These are phyloP conservation scores for Horisme vitalbata DNA, from an alignment of 2,888 invertebrate species.

Conservation along the genomic window DNA sequence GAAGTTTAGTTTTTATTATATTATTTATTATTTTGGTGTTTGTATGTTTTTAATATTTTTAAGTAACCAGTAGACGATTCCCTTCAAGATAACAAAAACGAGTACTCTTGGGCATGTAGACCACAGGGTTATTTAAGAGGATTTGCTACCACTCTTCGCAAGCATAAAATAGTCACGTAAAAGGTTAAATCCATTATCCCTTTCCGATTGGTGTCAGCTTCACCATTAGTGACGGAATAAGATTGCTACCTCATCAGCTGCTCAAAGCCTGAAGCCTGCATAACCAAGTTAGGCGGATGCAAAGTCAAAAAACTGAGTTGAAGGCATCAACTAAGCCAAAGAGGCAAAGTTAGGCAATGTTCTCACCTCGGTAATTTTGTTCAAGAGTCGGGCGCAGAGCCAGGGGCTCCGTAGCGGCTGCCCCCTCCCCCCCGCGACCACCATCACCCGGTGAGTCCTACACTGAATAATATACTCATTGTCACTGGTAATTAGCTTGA, in stretches of 20 bases:
- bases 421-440: conserved; percentile 50
- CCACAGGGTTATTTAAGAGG: too few relatives aligned
- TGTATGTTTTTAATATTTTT: too few relatives aligned
- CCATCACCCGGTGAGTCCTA: conserved; percentile 66
- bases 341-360: conserved; percentile 35
- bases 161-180: too few relatives aligned
- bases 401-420: conserved; percentile 68
- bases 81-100: too few relatives aligned
- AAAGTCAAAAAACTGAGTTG: too few relatives aligned
- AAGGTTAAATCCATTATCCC: too few relatives aligned
- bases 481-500: conserved; percentile 54
- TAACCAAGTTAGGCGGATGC: conserved; percentile 12
- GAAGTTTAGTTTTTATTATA: too few relatives aligned
- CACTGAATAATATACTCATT: conserved; percentile 14
- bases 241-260: conserved; percentile 12
- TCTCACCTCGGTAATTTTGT: conserved; percentile 73
- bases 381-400: conserved; percentile 75
- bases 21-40: too few relatives aligned
- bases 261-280: conserved; percentile 8
- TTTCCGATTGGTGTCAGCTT: neutral
- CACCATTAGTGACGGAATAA: neutral
- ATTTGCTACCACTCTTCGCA: too few relatives aligned
- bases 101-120: too few relatives aligned
- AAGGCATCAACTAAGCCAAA: conserved; percentile 4
- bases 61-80: too few relatives aligned